Conservation (phyloP, 37 sponge, comb jelly and placozoan genomes). For the Aplysina aerophoba region DNA sequence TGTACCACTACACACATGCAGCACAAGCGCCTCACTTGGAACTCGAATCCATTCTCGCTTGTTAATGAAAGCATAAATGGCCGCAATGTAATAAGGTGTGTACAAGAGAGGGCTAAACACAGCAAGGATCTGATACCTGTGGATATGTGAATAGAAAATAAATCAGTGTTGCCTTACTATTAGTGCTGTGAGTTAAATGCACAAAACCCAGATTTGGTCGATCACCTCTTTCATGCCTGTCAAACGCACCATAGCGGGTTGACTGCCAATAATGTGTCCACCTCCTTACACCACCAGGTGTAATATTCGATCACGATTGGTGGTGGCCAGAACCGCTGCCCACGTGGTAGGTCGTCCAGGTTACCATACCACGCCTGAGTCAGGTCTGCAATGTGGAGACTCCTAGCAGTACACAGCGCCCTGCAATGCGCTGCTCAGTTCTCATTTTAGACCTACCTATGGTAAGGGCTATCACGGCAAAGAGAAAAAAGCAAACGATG, state of each 20-base stretch:
- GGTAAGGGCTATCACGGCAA: slow-evolving; percentile 69
- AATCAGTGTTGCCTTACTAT: no score
- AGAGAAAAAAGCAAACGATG: slow-evolving; percentile 45
- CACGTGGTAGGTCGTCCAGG: slow-evolving; percentile 25
- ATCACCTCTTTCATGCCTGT: no score
- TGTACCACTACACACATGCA: no score
- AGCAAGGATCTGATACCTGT: slow-evolving; percentile 78
- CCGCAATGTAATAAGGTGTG: slow-evolving; percentile 74
- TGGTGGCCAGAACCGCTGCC: slow-evolving; percentile 83
- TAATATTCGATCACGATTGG: slow-evolving; percentile 46
- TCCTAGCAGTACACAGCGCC: background rate
- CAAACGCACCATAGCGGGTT: slow-evolving; percentile 80
- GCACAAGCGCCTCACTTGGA: slow-evolving; percentile 58
- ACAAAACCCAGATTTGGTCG: no score
- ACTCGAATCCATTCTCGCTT: slow-evolving; percentile 85
- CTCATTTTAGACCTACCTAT: slow-evolving; percentile 58
- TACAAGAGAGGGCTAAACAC: slow-evolving; percentile 81
- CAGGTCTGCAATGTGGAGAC: slow-evolving; percentile 46
- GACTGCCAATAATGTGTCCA: slow-evolving; percentile 72
- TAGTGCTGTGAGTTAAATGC: no score
- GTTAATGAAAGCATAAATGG: slow-evolving; percentile 83
- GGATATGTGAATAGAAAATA: background rate
- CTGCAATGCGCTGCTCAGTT: background rate
- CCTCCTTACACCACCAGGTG: slow-evolving; percentile 81
- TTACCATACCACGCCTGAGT: slow-evolving; percentile 68